phyloP scores from a whole-genome alignment of 2,113 vertebrate genomes.

The Ammospiza nelsoni region DNA sequence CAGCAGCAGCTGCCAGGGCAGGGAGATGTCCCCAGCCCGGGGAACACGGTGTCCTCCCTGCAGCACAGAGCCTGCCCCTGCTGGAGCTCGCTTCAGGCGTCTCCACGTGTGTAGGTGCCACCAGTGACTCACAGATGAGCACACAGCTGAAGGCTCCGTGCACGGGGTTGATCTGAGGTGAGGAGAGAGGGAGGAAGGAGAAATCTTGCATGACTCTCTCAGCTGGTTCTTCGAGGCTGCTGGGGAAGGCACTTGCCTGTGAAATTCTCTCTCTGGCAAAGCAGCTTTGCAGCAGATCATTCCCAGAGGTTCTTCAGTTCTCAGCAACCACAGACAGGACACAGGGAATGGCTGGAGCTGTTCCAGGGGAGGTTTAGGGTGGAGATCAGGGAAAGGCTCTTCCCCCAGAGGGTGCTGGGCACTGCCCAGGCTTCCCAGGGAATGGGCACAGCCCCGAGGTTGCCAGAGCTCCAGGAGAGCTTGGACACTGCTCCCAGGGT shows the following conservation, averaged over 20 bases:
- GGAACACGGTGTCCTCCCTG: background rate
- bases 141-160: background rate
- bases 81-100: background rate
- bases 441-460: background rate
- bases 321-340: background rate
- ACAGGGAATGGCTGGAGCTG: background rate
- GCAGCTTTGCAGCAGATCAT: background rate
- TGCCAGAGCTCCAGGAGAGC: background rate
- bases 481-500: accelerated
- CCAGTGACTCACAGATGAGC: background rate
- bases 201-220: background rate
- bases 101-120: background rate
- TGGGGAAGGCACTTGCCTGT: background rate
- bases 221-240: background rate
- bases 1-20: background rate
- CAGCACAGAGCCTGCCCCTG: background rate
- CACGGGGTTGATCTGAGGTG: background rate
- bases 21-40: background rate
- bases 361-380: accelerated
- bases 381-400: background rate
- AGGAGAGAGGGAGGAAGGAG: background rate
- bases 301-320: background rate
- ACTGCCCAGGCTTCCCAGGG: background rate
- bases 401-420: background rate
- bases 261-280: background rate